phyloP scores from a whole-genome alignment of 2,797 vertebrate species.

The Tachyglossus aculeatus region DNA sequence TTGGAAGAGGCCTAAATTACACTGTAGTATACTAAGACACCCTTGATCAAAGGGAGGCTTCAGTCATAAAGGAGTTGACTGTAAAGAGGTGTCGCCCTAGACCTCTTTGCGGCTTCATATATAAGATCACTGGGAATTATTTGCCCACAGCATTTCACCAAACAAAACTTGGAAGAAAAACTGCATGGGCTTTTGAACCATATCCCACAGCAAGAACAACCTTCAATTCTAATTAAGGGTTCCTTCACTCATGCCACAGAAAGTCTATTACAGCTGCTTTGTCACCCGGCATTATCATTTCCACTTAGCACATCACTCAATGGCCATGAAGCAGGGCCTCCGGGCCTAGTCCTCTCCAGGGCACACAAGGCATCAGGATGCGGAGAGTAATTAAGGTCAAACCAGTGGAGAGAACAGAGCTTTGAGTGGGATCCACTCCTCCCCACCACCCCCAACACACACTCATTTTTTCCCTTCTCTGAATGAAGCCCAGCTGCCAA shows the following conservation, averaged over 20 bases:
- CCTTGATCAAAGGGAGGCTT: too few relatives aligned
- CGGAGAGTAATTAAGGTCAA: not conserved
- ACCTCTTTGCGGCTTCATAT: too few relatives aligned
- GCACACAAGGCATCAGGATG: not conserved
- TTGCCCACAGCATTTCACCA: fast-evolving
- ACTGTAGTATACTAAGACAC: too few relatives aligned
- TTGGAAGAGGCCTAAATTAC: too few relatives aligned
- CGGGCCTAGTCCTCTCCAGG: not conserved
- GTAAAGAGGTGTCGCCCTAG: too few relatives aligned
- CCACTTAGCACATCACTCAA: not conserved
- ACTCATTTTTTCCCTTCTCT: too few relatives aligned
- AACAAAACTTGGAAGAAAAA: not conserved
- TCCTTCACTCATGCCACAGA: conserved; percentile 7
- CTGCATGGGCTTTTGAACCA: fast-evolving
- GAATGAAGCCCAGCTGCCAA: conserved; percentile 51
- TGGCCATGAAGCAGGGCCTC: not conserved
- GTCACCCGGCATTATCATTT: conserved; percentile 18
- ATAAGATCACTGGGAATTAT: not conserved
- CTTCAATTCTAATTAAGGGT: not conserved
- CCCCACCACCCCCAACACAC: too few relatives aligned
- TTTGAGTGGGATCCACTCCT: fast-evolving
- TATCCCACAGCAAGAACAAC: conserved; percentile 10
- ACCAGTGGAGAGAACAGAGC: not conserved
- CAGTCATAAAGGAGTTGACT: too few relatives aligned
- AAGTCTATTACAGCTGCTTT: conserved; percentile 28